A percentile compares a stretch with the other conserved stretches of the same genome.
Conservation (phyloP, 2,797 vertebrate species). For the Acipenser oxyrinchus region DNA sequence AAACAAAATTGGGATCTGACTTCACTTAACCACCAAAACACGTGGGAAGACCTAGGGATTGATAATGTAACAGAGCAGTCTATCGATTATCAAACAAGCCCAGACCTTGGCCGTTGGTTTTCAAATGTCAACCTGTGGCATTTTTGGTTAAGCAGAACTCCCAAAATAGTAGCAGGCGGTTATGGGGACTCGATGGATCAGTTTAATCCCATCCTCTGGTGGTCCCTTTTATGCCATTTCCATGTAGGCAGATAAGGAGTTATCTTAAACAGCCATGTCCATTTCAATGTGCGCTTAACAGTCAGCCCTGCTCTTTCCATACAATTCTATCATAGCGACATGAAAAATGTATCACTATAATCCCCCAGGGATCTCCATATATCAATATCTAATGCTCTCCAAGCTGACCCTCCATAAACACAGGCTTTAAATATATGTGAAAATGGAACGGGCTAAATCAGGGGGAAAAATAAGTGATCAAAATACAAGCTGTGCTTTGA, state of each 20-base stretch:
- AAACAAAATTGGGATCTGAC: no score
- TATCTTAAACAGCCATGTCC: constrained; percentile 94
- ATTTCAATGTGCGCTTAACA: constrained; percentile 84
- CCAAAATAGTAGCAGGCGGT: constrained; percentile 38
- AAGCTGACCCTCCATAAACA: constrained; percentile 65
- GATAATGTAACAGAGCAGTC: not conserved
- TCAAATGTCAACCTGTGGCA: constrained; percentile 56
- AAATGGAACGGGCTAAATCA: not conserved
- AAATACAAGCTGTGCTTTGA: no score
- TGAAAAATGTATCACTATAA: constrained; percentile 71
- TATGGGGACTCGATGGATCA: constrained; percentile 22
- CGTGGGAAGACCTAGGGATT: constrained; percentile 22
- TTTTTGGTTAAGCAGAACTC: constrained; percentile 57
- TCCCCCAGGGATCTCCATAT: constrained; percentile 67
- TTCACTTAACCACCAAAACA: no score
- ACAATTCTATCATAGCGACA: constrained; percentile 63
- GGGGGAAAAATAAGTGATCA: not conserved
- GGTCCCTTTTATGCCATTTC: constrained; percentile 67
- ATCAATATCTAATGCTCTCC: constrained; percentile 68
- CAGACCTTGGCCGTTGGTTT: constrained; percentile 52
- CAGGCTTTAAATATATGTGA: constrained; percentile 35
- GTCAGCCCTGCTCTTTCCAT: constrained; percentile 66
- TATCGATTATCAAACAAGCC: constrained; percentile 50
- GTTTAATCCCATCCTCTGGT: constrained; percentile 62
- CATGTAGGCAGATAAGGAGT: constrained; percentile 83